Conservation (phyloP, 2,797 vertebrate species). For the Characodon lateralis region DNA sequence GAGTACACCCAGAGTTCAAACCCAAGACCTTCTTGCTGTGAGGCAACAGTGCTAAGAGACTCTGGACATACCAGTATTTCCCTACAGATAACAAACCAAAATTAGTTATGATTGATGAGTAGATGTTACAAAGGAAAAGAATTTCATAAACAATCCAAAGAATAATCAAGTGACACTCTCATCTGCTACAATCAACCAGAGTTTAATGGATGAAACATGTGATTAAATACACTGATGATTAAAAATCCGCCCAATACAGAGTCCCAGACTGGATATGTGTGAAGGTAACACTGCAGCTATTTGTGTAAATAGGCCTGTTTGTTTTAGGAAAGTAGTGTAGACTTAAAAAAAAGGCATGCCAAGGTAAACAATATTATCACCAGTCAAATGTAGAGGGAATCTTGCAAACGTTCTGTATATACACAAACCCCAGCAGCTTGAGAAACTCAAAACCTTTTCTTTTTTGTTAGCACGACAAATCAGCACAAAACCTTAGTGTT, state of each 20-base stretch:
- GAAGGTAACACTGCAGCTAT: slow-evolving; percentile 17
- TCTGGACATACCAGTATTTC: neutral
- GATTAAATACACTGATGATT: slow-evolving; percentile 61
- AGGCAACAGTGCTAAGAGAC: neutral
- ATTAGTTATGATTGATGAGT: neutral
- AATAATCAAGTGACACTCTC: slow-evolving; percentile 31
- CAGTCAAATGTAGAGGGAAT: slow-evolving; percentile 26
- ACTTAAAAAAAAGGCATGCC: slow-evolving; percentile 53
- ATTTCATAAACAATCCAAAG: neutral
- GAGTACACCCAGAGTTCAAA: neutral
- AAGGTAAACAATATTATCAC: slow-evolving; percentile 34
- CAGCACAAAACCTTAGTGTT: neutral
- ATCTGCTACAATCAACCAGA: slow-evolving; percentile 61
- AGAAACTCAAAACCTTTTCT: neutral
- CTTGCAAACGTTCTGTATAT: slow-evolving; percentile 28
- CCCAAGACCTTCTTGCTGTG: neutral
- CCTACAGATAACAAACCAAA: neutral
- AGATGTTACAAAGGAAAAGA: neutral
- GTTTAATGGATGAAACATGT: slow-evolving; percentile 69
- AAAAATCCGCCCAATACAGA: slow-evolving; percentile 49
- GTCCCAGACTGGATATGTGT: slow-evolving; percentile 41
- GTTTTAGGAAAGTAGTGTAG: slow-evolving; percentile 25
- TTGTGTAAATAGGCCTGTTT: slow-evolving; percentile 28
- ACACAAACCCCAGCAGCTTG: slow-evolving; percentile 27
- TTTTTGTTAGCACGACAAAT: slow-evolving; percentile 16